Percentiles rank a stretch among this genome's conserved stretches.
These are phyloP conservation scores for Drosophila arizonae DNA, from an alignment of 1,140 invertebrate genomes.

Conservation along the genomic window DNA sequence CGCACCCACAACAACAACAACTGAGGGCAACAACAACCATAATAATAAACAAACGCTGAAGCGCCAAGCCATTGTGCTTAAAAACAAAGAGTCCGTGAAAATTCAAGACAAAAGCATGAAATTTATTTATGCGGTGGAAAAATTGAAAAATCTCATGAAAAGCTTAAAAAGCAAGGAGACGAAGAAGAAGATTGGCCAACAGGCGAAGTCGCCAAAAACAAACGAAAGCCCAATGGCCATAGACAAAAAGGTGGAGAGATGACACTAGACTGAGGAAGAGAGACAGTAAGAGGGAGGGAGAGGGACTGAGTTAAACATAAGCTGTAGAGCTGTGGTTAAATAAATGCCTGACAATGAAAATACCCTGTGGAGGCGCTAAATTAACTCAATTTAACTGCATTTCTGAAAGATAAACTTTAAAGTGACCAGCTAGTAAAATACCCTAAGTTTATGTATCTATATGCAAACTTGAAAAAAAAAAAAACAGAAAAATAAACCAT, in stretches of 20 bases:
- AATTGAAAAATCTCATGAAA: slow-evolving; percentile 52
- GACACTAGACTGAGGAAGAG: background rate
- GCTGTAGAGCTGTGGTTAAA: no score
- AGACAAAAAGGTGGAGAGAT: background rate
- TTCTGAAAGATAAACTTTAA: no score
- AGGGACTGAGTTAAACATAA: background rate
- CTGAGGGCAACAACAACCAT: slow-evolving; percentile 9
- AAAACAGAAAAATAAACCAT: no score
- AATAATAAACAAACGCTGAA: slow-evolving; percentile 20
- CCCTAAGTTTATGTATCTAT: background rate
- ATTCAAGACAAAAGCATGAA: slow-evolving; percentile 16
- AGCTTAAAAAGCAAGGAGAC: slow-evolving; percentile 1
- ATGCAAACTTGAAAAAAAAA: no score
- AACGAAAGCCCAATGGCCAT: background rate
- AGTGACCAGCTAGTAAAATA: background rate
- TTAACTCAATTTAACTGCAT: no score
- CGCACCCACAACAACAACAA: slow-evolving; percentile 57
- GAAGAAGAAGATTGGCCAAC: slow-evolving; percentile 15
- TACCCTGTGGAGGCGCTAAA: no score
- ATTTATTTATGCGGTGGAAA: slow-evolving; percentile 34
- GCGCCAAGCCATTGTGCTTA: slow-evolving; percentile 23
- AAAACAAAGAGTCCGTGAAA: slow-evolving; percentile 20
- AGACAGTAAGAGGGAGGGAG: background rate
- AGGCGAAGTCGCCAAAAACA: slow-evolving; percentile 30
- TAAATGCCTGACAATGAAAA: no score